phyloP scores from a whole-genome alignment of 2,113 vertebrate species.

The Todiramphus saurophagus region DNA sequence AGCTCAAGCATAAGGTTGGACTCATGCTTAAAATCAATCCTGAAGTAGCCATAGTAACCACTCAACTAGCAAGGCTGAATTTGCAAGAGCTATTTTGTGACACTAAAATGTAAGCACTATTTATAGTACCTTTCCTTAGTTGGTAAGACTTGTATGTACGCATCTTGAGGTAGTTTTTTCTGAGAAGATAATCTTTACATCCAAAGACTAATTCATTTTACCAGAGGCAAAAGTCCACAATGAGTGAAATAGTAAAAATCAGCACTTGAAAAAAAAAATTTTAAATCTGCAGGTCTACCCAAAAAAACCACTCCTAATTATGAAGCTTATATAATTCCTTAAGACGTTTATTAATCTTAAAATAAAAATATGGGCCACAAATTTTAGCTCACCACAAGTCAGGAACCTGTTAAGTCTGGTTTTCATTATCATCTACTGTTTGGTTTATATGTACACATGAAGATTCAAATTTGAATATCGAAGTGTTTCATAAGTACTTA shows the following conservation, averaged over 20 bases:
- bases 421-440: background rate
- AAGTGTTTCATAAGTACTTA: background rate
- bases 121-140: background rate
- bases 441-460: background rate
- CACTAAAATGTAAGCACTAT: background rate
- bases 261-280: background rate
- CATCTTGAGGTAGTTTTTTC: background rate
- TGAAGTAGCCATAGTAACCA: background rate
- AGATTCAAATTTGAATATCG: background rate
- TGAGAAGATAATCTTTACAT: background rate
- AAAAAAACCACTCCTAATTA: accelerated
- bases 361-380: background rate
- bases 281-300: background rate
- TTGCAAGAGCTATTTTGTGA: background rate
- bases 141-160: background rate
- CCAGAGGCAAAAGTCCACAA: background rate
- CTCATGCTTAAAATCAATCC: background rate
- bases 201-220: background rate
- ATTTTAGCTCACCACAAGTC: background rate
- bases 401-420: background rate
- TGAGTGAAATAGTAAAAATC: background rate
- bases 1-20: background rate
- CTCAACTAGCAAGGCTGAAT: background rate
- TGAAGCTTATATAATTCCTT: background rate
- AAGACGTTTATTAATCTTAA: background rate